Base-by-base conservation (phyloP, 2,797 vertebrate species). In the Periophthalmus magnuspinnatus region DNA sequence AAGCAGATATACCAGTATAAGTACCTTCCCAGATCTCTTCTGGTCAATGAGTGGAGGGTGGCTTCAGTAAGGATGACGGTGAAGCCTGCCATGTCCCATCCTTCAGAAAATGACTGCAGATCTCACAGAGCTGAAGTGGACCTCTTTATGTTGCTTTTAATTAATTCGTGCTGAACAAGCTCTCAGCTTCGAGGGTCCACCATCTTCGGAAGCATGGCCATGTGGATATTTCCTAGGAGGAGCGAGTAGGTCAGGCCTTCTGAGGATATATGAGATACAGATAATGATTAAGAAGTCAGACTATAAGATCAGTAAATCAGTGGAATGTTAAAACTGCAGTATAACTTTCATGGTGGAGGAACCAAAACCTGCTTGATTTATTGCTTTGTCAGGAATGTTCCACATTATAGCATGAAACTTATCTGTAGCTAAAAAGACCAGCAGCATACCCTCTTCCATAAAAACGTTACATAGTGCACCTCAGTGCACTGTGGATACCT, bases 111-210 rank as follows among this genome's bases (percentile, higher is more conserved):
- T 38, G 34, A 76, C 71, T 63, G 65, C 71, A 67, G 16, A 55
- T 68, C 56, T 28, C 28, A 28, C 5, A 2, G 41, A 5, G 5
- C 61, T 78, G 56, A 71, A 83, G 77, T 71, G 54, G 67, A 65
- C 68, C 61, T 67, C 73, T 52, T 65, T 24, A 0, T 59, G 68
- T 72, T 74, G 74, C 54, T 71, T 62, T 68, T 48, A 68, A 71
- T 81, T 63, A 71, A 34, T 75, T 47, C 0, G 21, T 71, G 61
- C 64, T 34, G 50, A 72, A 81, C 67, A 48, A 71, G 67, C 54
- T 81, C 59, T 52, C 55, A 38, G 54, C 65, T 58, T 41, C 50
- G 33, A 76, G 65, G 21, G 57, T 19, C 45, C 38, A 64, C 57
- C 64, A 69, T n/a, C 47, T 60, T 7, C 66, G 72, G 55, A 47